These are phyloP conservation scores for Amblyraja radiata DNA, from an alignment of 2,797 vertebrate species.

Conservation along the genomic window DNA sequence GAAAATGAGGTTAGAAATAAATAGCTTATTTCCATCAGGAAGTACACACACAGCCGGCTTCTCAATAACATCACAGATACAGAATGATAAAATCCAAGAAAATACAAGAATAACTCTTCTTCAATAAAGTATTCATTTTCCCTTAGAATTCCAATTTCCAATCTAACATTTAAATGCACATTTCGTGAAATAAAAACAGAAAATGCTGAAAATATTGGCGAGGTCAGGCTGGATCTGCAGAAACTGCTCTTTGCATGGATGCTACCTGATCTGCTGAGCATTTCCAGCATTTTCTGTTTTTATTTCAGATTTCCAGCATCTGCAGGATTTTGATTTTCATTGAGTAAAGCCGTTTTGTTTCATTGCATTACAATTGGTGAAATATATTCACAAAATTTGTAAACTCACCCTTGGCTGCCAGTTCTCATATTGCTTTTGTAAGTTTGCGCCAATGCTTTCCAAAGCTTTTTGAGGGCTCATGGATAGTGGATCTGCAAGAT, in stretches of 20 bases:
- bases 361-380: not conserved
- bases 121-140: slow-evolving; percentile 40
- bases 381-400: not conserved
- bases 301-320: too few relatives aligned
- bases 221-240: too few relatives aligned
- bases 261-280: too few relatives aligned
- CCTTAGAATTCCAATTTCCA: not conserved
- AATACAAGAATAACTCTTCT: not conserved
- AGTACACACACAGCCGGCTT: not conserved
- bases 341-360: too few relatives aligned
- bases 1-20: not conserved
- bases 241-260: too few relatives aligned
- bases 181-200: not conserved
- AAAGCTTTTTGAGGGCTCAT: slow-evolving; percentile 97
- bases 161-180: not conserved
- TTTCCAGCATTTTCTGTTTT: too few relatives aligned
- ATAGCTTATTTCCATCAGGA: not conserved
- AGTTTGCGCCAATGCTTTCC: slow-evolving; percentile 91
- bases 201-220: too few relatives aligned
- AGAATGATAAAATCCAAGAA: not conserved
- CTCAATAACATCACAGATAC: not conserved
- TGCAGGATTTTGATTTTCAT: too few relatives aligned
- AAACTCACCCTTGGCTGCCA: slow-evolving; percentile 90
- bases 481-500: slow-evolving; percentile 82
- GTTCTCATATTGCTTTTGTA: slow-evolving; percentile 98